Evolutionary conservation across 2,888 invertebrate species (phyloP).

Genomic region (Metacarcinus magister): DNA sequence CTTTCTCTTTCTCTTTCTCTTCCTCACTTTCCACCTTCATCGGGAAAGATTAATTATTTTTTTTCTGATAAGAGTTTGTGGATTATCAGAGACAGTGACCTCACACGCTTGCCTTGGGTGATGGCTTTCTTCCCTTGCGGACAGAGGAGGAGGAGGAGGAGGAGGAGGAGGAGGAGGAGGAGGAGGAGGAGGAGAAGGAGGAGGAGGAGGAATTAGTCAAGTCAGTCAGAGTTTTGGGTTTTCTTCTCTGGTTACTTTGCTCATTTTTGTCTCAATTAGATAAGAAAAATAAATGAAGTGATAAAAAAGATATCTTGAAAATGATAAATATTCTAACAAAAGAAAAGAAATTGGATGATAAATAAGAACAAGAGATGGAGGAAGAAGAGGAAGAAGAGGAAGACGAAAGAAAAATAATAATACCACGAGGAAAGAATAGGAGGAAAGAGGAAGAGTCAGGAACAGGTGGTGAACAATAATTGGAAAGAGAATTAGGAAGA

Average conservation of each 20-base stretch:
- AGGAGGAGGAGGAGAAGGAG: background rate
- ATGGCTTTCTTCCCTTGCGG: background rate
- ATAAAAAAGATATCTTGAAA: background rate
- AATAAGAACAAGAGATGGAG: too few species aligned
- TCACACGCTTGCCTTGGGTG: background rate
- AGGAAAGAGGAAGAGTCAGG: too few species aligned
- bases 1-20: background rate
- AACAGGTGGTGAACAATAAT: too few species aligned
- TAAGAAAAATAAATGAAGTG: background rate
- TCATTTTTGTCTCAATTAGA: background rate
- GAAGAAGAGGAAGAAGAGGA: background rate
- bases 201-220: conserved; percentile 11
- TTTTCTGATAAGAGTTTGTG: background rate
- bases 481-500: background rate
- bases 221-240: background rate
- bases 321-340: background rate
- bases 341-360: background rate
- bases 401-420: background rate
- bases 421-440: too few species aligned
- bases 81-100: background rate
- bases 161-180: background rate
- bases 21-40: background rate
- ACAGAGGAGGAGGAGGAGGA: background rate
- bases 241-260: background rate
- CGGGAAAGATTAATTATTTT: background rate